A percentile compares a stretch with the other conserved stretches of the same genome.
Conservation (phyloP, 2,888 invertebrate species). For the Lamellibrachia columna region DNA sequence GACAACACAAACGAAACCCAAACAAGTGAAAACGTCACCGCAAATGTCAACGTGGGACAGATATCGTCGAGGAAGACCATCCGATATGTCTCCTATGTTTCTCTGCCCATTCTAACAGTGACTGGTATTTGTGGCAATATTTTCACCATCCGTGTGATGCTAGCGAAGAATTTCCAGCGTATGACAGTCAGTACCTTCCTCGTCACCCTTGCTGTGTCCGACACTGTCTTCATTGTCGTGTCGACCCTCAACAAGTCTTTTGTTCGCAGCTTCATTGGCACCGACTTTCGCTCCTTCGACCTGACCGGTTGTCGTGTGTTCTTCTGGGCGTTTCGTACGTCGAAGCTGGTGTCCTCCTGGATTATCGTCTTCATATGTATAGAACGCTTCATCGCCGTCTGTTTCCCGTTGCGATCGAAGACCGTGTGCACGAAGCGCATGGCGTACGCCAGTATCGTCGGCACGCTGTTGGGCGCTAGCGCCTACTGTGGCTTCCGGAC, state of each 20-base stretch:
- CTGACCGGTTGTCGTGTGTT: conserved; percentile 45
- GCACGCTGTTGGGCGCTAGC: too few species aligned
- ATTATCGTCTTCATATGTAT: conserved; percentile 47
- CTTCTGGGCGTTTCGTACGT: conserved; percentile 44
- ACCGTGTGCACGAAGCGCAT: conserved; percentile 31
- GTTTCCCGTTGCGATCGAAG: conserved; percentile 38
- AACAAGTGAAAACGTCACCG: background rate
- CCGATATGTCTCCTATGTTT: conserved; percentile 37
- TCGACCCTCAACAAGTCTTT: conserved; percentile 48
- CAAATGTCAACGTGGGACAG: background rate
- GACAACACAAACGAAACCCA: background rate
- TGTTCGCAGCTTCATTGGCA: conserved; percentile 41
- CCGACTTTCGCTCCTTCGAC: conserved; percentile 44
- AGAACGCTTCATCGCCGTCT: conserved; percentile 47
- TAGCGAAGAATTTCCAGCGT: conserved; percentile 36
- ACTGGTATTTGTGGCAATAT: conserved; percentile 46
- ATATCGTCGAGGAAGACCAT: background rate
- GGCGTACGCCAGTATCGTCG: too few species aligned
- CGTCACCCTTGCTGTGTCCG: conserved; percentile 46
- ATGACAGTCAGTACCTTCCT: conserved; percentile 44
- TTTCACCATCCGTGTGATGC: conserved; percentile 46
- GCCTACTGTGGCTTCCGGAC: too few species aligned
- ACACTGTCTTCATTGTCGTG: conserved; percentile 42
- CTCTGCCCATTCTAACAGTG: conserved; percentile 41
- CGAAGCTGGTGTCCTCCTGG: conserved; percentile 53